phyloP scores from a whole-genome alignment of 2,113 vertebrate genomes.

The Nyctibius bracteatus region DNA sequence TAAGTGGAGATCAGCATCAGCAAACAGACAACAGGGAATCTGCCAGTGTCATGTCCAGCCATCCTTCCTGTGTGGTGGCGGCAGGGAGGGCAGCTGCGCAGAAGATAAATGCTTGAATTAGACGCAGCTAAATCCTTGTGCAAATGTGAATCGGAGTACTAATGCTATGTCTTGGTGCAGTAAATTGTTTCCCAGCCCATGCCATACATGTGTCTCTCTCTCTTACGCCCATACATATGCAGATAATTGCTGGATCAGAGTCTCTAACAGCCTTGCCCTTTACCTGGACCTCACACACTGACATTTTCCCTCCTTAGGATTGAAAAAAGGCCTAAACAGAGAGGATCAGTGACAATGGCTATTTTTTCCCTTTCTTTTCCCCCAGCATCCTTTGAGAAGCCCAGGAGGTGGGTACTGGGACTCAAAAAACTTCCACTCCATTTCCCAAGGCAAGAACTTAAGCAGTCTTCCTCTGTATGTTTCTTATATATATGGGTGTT shows the following conservation, averaged over 20 bases:
- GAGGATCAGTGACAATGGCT: neutral
- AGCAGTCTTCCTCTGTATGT: neutral
- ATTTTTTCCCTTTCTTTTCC: neutral
- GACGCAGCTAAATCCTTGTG: neutral
- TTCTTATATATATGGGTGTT: neutral
- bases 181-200: neutral
- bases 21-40: neutral
- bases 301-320: neutral
- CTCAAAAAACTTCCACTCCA: neutral
- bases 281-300: neutral
- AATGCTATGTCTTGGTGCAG: neutral
- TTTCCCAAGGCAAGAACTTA: neutral
- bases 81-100: neutral
- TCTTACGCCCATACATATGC: neutral
- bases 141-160: neutral
- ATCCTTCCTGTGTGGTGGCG: neutral
- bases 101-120: neutral
- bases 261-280: neutral
- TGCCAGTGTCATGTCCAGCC: neutral
- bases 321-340: neutral
- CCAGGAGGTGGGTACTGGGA: neutral
- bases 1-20: neutral
- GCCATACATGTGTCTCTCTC: rapidly evolving
- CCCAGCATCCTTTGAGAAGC: neutral
- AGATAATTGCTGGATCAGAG: neutral